Percentiles rank a stretch among this genome's conserved stretches.
Evolutionary conservation across 2,797 vertebrate genomes (phyloP).

Genomic region (Cirrhinus mrigala): DNA sequence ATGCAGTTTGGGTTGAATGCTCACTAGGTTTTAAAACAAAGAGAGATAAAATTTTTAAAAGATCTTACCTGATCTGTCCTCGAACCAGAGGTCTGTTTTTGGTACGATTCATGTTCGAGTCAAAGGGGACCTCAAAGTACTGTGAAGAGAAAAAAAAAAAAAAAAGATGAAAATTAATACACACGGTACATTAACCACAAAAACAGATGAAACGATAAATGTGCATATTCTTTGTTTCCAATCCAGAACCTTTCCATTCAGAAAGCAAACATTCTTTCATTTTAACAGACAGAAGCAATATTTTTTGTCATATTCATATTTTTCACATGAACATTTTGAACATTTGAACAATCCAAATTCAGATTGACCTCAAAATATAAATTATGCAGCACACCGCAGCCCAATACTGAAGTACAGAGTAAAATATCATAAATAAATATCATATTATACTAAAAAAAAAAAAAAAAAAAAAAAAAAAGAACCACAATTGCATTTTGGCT

Average conservation of each 20-base stretch:
- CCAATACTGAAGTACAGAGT: background rate
- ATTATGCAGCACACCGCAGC: background rate
- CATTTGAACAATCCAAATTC: background rate
- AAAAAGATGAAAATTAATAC: conserved; percentile 48
- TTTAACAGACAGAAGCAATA: background rate
- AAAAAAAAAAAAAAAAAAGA: background rate
- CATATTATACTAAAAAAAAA: background rate
- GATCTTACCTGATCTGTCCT: conserved; percentile 94
- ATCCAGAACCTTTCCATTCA: background rate
- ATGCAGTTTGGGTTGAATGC: too few species aligned
- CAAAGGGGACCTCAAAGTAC: conserved; percentile 98
- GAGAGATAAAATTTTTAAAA: conserved; percentile 4
- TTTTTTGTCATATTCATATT: background rate
- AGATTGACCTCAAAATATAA: background rate
- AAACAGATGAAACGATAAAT: background rate
- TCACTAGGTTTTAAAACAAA: background rate
- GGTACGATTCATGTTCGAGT: conserved; percentile 99
- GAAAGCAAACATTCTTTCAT: background rate
- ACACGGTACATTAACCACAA: background rate
- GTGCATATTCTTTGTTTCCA: background rate
- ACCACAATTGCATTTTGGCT: background rate
- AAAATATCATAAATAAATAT: background rate
- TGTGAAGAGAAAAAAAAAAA: conserved; percentile 70
- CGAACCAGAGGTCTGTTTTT: conserved; percentile 97
- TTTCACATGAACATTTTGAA: background rate